Base-by-base conservation (phyloP, 2,888 invertebrate species). In the Pseudococcus longispinus region DNA sequence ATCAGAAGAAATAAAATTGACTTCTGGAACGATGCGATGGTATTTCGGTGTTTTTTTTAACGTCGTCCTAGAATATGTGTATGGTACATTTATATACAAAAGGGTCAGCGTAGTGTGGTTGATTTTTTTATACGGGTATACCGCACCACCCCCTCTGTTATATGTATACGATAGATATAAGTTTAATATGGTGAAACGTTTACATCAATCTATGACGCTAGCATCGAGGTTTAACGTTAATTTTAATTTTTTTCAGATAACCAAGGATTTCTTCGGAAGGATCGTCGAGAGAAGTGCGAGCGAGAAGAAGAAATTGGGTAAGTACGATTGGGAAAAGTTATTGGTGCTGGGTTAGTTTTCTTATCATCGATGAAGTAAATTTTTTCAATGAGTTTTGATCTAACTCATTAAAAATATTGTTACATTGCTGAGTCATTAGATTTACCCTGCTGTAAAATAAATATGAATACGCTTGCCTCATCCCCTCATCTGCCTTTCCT, bases 251-350 rank as follows among this genome's bases (percentile, higher is more conserved):
- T 91, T 91, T 42, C 90, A 91, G 91, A 89, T 90, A 23, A 89
- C 89, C 11, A 91, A 90, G 88, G 91, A 91, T 88, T 91, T 91
- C 89, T 91, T 91, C 88, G 91, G 91, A 4, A 89, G 91, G 84
- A 88, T 90, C 4, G 89, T 90, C 13, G 88, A 89, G 82, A 88
- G 87, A 29, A 15, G 83, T n/a, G 60, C 15, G n/a, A 23, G 0
- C 42, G 77, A 77, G 20, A 29, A 70, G 15, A 29, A n/a, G n/a
- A 70, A 15, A 0, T 15, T n/a, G 70, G 29, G 70, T 70, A 29
- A 70, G 70, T 70, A 26, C 70, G 13, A n/a, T n/a, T 70, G 70
- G 29, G 13, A 32, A 32, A 32, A 6, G 32, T 5, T 32, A 32
- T 32, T 32, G 32, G 32, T 32, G 32, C 32, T 32, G 32, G 32